Percentiles rank a stretch among this genome's conserved stretches.
Evolutionary conservation across 2,797 vertebrate species (phyloP).

Genomic region (Myotis planiceps): DNA sequence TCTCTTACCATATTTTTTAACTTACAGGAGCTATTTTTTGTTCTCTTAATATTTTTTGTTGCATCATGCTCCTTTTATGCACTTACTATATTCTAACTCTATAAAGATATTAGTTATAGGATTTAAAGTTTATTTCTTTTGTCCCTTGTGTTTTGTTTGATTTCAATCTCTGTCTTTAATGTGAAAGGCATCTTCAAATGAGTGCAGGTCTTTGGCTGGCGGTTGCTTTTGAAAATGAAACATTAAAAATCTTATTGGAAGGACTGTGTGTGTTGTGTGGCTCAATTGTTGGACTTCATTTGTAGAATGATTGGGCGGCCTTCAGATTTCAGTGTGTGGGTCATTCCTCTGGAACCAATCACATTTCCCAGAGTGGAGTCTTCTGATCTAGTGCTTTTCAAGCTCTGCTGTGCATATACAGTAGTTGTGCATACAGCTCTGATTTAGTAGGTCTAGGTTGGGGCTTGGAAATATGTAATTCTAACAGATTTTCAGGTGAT

Average conservation of each 20-base stretch:
- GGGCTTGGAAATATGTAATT: neutral
- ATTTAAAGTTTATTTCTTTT: neutral
- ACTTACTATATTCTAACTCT: neutral
- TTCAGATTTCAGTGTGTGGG: neutral
- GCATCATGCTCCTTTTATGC: neutral
- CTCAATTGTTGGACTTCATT: neutral
- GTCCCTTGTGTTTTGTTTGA: neutral
- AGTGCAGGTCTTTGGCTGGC: neutral
- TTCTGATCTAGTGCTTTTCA: neutral
- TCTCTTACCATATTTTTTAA: neutral
- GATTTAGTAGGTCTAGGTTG: neutral
- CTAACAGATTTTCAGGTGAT: neutral
- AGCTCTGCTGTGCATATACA: neutral
- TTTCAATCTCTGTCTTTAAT: slow-evolving; percentile 28
- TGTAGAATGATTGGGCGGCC: neutral
- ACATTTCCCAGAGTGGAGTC: neutral
- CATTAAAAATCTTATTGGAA: slow-evolving; percentile 18
- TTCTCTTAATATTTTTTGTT: neutral
- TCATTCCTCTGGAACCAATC: neutral
- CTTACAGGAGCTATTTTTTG: neutral
- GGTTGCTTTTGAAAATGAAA: slow-evolving; percentile 42
- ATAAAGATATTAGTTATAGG: neutral
- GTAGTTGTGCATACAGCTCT: neutral
- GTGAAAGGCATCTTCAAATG: slow-evolving; percentile 11
- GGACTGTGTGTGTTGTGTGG: neutral